phyloP scores from a whole-genome alignment of 2,797 vertebrate genomes.

The Sciaenops ocellatus region DNA sequence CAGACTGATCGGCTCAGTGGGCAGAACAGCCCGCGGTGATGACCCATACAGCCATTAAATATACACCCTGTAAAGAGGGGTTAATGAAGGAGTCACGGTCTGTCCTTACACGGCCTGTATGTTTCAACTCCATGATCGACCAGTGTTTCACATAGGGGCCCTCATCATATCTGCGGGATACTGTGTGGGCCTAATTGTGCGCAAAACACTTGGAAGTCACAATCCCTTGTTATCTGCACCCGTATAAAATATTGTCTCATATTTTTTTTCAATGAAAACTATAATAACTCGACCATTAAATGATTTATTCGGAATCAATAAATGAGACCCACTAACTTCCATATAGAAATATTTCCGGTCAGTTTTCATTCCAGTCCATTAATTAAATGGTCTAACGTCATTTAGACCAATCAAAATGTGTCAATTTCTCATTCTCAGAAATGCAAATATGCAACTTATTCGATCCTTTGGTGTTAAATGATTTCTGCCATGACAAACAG shows the following conservation, averaged over 20 bases:
- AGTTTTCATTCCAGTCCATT: conserved; percentile 21
- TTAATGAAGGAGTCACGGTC: conserved; percentile 63
- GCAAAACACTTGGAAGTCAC: conserved; percentile 12
- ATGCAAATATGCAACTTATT: conserved; percentile 10
- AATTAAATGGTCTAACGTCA: too few species aligned
- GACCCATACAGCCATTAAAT: conserved; percentile 56
- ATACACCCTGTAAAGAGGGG: conserved; percentile 41
- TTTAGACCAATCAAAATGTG: conserved; percentile 31
- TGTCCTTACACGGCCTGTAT: neutral
- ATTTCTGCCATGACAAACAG: conserved; percentile 9
- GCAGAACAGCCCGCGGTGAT: conserved; percentile 44
- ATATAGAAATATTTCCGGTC: conserved; percentile 13
- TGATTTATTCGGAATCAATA: conserved; percentile 38
- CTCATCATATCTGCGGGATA: neutral
- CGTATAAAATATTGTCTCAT: neutral
- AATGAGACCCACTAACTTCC: neutral
- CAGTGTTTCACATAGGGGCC: neutral
- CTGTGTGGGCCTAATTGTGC: conserved; percentile 29
- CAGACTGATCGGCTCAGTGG: conserved; percentile 37
- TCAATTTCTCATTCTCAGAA: conserved; percentile 27
- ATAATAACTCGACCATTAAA: conserved; percentile 16
- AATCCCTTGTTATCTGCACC: neutral
- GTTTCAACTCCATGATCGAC: conserved; percentile 7
- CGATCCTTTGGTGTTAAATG: conserved; percentile 14
- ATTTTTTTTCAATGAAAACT: conserved; percentile 1